These are phyloP conservation scores for Scaptodrosophila latifasciaeformis DNA, from an alignment of 2,888 invertebrate species.

Conservation along the genomic window DNA sequence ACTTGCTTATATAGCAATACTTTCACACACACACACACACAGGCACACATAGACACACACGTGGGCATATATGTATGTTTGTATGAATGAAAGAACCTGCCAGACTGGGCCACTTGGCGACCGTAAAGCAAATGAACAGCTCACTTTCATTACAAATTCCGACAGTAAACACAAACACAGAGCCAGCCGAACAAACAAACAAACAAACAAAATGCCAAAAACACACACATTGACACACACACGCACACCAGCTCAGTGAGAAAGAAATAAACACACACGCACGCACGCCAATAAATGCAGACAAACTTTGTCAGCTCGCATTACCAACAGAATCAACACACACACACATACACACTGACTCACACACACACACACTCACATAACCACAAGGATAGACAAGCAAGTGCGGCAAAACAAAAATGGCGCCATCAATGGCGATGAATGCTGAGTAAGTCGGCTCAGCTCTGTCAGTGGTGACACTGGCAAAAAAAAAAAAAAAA, in stretches of 20 bases:
- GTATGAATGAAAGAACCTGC: neutral
- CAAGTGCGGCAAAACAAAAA: slow-evolving; percentile 53
- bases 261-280: slow-evolving; percentile 16
- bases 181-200: no score
- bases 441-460: no score
- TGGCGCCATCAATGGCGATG: slow-evolving; percentile 60
- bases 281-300: slow-evolving; percentile 28
- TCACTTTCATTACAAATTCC: slow-evolving; percentile 65
- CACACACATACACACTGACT: slow-evolving; percentile 21
- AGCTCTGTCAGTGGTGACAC: no score
- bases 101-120: slow-evolving; percentile 50
- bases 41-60: neutral
- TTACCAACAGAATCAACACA: slow-evolving; percentile 34
- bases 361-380: slow-evolving; percentile 11
- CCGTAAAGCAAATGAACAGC: slow-evolving; percentile 68
- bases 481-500: no score
- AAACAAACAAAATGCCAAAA: neutral
- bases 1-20: slow-evolving; percentile 8
- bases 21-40: neutral
- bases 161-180: slow-evolving; percentile 51
- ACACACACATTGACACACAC: slow-evolving; percentile 3
- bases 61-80: slow-evolving; percentile 10
- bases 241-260: slow-evolving; percentile 9
- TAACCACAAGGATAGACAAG: slow-evolving; percentile 29
- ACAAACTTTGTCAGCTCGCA: slow-evolving; percentile 62